Evolutionary conservation across 2,888 invertebrate species (phyloP).

Genomic region (Ischnus inquisitorius): DNA sequence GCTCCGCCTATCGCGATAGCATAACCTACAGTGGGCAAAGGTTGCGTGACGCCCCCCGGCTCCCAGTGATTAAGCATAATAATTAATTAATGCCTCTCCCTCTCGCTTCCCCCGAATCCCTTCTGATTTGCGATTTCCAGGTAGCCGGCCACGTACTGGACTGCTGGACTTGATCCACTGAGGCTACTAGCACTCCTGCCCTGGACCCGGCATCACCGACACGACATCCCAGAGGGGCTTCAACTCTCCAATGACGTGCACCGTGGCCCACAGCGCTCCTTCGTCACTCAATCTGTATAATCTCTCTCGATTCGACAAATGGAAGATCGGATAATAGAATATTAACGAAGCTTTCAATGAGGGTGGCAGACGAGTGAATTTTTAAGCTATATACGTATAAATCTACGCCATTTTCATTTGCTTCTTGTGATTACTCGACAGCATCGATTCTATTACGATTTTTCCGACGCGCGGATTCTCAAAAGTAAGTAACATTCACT

Average conservation of each 20-base stretch:
- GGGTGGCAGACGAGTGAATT: neutral
- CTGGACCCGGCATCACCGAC: slow-evolving; percentile 24
- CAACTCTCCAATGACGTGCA: slow-evolving; percentile 38
- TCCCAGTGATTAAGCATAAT: slow-evolving; percentile 69
- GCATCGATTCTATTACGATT: no score
- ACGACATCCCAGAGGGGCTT: slow-evolving; percentile 36
- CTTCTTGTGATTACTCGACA: no score
- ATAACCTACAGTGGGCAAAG: neutral
- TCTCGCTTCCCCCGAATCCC: slow-evolving; percentile 17
- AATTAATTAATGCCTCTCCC: slow-evolving; percentile 71
- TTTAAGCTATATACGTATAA: neutral
- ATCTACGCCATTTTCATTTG: no score
- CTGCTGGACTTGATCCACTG: neutral
- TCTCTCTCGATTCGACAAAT: neutral
- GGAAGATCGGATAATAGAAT: neutral
- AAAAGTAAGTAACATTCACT: neutral
- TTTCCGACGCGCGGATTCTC: no score
- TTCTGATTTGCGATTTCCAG: slow-evolving; percentile 30
- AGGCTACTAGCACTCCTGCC: slow-evolving; percentile 1
- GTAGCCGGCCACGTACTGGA: neutral
- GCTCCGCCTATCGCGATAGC: neutral
- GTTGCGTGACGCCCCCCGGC: slow-evolving; percentile 31
- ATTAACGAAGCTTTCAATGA: neutral
- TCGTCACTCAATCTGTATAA: slow-evolving; percentile 3
- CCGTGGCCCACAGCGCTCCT: slow-evolving; percentile 14